Evolutionary conservation across 53 echinoderm and acorn worm species (phyloP).

Genomic region (Henricia sp.): DNA sequence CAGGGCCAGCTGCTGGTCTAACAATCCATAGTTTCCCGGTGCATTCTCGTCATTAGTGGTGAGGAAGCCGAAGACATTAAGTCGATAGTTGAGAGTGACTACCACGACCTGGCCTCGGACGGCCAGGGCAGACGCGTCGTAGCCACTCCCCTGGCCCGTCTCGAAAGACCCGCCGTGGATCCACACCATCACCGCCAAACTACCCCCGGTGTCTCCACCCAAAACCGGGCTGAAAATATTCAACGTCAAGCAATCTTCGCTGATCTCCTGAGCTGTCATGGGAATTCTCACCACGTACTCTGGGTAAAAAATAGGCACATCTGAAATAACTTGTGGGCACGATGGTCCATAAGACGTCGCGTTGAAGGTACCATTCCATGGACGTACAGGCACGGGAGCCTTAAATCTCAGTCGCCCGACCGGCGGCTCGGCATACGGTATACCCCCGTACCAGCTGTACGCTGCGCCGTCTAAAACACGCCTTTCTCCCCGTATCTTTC

Average conservation of each 20-base stretch:
- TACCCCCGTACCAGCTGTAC: constrained; percentile 50
- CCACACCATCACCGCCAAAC: constrained; percentile 95
- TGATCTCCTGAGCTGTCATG: constrained; percentile 5
- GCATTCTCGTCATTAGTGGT: constrained; percentile 70
- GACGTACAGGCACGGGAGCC: constrained; percentile 53
- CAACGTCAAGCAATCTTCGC: constrained; percentile 67
- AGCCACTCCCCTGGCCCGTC: constrained; percentile 80
- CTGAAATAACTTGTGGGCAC: constrained; percentile 71
- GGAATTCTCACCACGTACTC: constrained; percentile 62
- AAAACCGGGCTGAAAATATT: constrained; percentile 59
- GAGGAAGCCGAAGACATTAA: constrained; percentile 85
- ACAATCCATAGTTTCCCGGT: constrained; percentile 67
- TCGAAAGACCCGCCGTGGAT: constrained; percentile 91
- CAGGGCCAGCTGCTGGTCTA: constrained; percentile 68
- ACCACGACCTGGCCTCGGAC: constrained; percentile 81
- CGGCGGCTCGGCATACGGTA: constrained; percentile 82
- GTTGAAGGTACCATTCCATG: constrained; percentile 66
- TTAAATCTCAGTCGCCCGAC: constrained; percentile 61
- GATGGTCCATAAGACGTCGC: constrained; percentile 74
- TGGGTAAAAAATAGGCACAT: constrained; percentile 53
- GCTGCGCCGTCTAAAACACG: constrained; percentile 18
- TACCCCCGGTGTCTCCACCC: constrained; percentile 42
- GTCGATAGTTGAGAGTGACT: constrained; percentile 89
- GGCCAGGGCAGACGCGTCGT: constrained; percentile 86
- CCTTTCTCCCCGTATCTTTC: constrained; percentile 21